Base-by-base conservation (phyloP, 2,888 invertebrate species). In the Drosophila neoperkinsi region DNA sequence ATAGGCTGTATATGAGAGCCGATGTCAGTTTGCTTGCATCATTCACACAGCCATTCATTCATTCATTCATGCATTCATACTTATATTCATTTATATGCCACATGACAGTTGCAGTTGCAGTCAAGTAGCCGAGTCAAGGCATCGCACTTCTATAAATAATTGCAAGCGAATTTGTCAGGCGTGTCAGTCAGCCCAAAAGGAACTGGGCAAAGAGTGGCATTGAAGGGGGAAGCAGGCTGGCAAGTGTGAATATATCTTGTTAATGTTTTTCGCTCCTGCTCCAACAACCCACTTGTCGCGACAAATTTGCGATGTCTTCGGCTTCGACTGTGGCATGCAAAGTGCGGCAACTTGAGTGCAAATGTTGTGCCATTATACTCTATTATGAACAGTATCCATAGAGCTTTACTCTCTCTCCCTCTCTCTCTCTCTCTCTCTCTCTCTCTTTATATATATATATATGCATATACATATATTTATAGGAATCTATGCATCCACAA, bases 101-200 rank as follows among this genome's bases (percentile, higher is more conserved):
- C 78, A 69, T 60, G 51, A 57, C 71, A 66, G 61, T 57, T 49
- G 68, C 81, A 60, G 81, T 74, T 68, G 71, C 55, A 41, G 61
- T 76, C 84, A 80, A 85, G 77, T 85, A 66, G 66, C 51, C 51
- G 50, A 82, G 78, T 85, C 85, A 83, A 77, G 81, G 79, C 65
- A 69, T 77, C 84, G 62, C 88, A 84, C 85, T 88, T 81, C 88
- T 88, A 88, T 88, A 88, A 87, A 87, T 87, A 88, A 88, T 88
- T 88, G 87, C 87, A 74, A 71, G 87, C 87, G 77, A 87, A 88
- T 87, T 88, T 87, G 84, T 87, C 88, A 87, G 79, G 80, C 87
- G 80, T 84, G 76, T 78, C 84, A 85, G 80, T 34, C 68, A 57
- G 57, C 34, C 68, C 50, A 61, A 62, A 62, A 25, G 62, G 52